A percentile compares a stretch with the other conserved stretches of the same genome.
phyloP scores from a whole-genome alignment of 1,140 invertebrate species.

The Drosophila orena region DNA sequence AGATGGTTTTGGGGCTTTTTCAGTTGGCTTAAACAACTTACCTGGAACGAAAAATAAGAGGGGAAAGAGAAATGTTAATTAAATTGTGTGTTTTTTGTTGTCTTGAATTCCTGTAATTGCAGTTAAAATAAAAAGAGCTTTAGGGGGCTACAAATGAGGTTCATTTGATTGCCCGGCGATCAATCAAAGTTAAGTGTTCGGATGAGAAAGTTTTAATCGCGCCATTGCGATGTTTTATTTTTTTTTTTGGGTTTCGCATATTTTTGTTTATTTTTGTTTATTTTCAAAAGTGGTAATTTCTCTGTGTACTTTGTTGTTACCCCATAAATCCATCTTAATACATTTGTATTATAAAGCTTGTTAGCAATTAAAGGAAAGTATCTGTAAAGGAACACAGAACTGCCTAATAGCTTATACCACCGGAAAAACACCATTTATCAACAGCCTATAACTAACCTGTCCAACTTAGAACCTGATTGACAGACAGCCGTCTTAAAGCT shows the following conservation, averaged over 20 bases:
- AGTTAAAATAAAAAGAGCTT: conserved; percentile 40
- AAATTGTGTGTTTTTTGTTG: conserved; percentile 55
- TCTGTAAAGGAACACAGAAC: too few relatives aligned
- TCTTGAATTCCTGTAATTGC: conserved; percentile 40
- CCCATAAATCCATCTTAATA: too few relatives aligned
- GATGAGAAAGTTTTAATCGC: conserved; percentile 30
- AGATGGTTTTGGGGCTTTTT: conserved; percentile 36
- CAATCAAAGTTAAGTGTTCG: conserved; percentile 45
- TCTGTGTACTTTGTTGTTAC: neutral
- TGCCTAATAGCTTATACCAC: neutral
- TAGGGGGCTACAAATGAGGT: conserved; percentile 25
- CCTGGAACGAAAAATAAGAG: conserved; percentile 61
- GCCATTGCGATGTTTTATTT: conserved; percentile 17
- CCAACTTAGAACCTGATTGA: conserved; percentile 14
- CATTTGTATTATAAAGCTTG: too few relatives aligned
- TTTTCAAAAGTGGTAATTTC: conserved; percentile 7
- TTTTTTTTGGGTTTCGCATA: conserved; percentile 1
- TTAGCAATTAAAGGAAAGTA: too few relatives aligned
- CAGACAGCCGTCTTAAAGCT: conserved; percentile 25
- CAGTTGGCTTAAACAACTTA: conserved; percentile 49
- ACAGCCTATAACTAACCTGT: conserved; percentile 32
- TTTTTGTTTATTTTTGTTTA: neutral
- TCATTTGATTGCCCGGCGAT: conserved; percentile 32
- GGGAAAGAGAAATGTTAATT: conserved; percentile 66
- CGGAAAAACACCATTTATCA: conserved; percentile 19